These are phyloP conservation scores for Tympanoctomys barrerae DNA, from an alignment of 2,797 vertebrate species.

Conservation along the genomic window DNA sequence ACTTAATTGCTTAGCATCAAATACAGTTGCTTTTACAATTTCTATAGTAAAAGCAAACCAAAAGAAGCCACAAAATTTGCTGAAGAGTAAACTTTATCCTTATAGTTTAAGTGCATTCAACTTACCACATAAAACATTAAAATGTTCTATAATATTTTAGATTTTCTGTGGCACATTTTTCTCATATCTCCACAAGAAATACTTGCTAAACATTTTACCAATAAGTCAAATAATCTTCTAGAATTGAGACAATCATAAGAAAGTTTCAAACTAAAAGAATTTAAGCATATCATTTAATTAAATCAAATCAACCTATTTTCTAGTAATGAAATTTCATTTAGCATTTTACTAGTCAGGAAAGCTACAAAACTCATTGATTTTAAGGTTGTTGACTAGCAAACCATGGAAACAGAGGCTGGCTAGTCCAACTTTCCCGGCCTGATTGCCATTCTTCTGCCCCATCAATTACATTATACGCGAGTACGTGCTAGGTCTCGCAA, in stretches of 20 bases:
- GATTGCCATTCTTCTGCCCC: constrained; percentile 55
- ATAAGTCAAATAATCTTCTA: constrained; percentile 36
- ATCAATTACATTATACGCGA: constrained; percentile 38
- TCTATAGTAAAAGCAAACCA: not conserved
- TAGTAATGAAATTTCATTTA: constrained; percentile 20
- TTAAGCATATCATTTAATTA: not conserved
- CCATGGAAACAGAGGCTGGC: constrained; percentile 53
- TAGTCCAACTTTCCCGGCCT: constrained; percentile 3
- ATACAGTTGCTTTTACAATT: constrained; percentile 42
- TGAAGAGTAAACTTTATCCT: not conserved
- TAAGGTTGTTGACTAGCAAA: constrained; percentile 79
- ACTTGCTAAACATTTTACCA: constrained; percentile 5
- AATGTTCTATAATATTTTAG: not conserved
- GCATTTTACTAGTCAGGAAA: constrained; percentile 56
- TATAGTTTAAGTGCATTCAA: constrained; percentile 31
- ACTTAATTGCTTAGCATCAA: constrained; percentile 14
- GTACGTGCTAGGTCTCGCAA: constrained; percentile 41
- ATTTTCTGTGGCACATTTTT: not conserved
- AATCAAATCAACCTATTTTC: constrained; percentile 40
- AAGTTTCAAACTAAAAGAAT: not conserved
- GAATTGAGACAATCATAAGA: not conserved
- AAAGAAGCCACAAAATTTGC: not conserved
- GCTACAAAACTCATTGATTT: constrained; percentile 65
- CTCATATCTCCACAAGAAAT: not conserved
- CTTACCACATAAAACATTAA: constrained; percentile 50